Conservation (phyloP, 37 sponge, comb jelly and placozoan species). For the Theonella swinhoei region DNA sequence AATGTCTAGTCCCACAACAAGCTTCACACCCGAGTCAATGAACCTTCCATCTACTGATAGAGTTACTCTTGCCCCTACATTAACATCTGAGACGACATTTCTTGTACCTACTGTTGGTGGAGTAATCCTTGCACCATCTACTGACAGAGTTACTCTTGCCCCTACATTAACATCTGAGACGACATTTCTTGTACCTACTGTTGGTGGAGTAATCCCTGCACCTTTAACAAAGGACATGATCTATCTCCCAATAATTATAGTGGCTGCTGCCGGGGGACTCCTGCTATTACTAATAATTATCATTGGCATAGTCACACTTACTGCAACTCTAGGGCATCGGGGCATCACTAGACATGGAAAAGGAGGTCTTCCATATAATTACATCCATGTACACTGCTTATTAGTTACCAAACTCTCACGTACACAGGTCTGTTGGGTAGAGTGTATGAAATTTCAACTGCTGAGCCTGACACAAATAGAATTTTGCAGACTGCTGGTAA, state of each 20-base stretch:
- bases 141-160: background rate
- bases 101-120: background rate
- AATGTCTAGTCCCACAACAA: background rate
- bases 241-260: constrained; percentile 19
- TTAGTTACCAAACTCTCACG: too few relatives aligned
- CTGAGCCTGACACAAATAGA: background rate
- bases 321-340: too few relatives aligned
- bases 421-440: too few relatives aligned
- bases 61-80: background rate
- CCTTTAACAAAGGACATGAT: constrained; percentile 27
- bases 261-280: constrained; percentile 12
- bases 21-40: too few relatives aligned
- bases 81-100: too few relatives aligned
- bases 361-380: too few relatives aligned
- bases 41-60: too few relatives aligned
- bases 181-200: background rate
- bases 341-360: background rate
- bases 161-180: background rate
- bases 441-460: background rate
- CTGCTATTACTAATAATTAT: background rate
- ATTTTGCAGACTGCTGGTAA: too few relatives aligned
- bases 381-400: too few relatives aligned
- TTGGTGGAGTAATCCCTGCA: background rate
- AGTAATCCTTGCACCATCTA: background rate
- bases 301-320: background rate